Evolutionary conservation across 2,113 vertebrate genomes (phyloP).

Genomic region (Candoia aspera): DNA sequence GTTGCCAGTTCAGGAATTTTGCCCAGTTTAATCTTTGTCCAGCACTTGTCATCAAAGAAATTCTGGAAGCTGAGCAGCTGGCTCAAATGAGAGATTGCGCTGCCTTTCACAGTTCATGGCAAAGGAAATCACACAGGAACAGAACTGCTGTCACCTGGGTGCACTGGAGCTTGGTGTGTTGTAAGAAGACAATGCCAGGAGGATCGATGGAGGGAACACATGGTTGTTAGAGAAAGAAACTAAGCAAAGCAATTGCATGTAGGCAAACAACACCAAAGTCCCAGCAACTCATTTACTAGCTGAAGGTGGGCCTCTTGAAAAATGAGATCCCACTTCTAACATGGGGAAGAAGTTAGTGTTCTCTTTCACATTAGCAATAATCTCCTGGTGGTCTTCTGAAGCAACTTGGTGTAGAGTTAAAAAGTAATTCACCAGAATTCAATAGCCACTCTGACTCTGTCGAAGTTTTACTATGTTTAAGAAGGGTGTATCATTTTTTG

Average conservation of each 20-base stretch:
- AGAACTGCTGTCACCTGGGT: constrained; percentile 42
- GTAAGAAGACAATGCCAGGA: constrained; percentile 50
- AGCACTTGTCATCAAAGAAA: constrained; percentile 60
- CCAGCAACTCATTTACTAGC: constrained; percentile 23
- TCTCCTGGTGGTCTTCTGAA: not conserved
- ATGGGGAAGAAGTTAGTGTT: not conserved
- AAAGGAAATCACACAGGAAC: constrained; percentile 52
- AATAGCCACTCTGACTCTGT: not conserved
- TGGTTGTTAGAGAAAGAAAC: constrained; percentile 12
- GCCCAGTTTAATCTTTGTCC: constrained; percentile 68
- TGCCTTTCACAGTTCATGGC: constrained; percentile 37
- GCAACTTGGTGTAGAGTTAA: not conserved
- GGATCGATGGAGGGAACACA: constrained; percentile 28
- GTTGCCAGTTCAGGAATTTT: constrained; percentile 79
- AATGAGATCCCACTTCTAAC: constrained; percentile 24
- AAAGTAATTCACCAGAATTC: not conserved
- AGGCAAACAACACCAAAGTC: constrained; percentile 20
- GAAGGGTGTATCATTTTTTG: not conserved
- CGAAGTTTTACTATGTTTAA: not conserved
- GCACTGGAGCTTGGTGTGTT: constrained; percentile 34
- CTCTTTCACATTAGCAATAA: not conserved
- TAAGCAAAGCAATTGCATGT: constrained; percentile 41
- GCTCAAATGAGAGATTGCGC: constrained; percentile 56
- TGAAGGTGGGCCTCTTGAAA: constrained; percentile 19
- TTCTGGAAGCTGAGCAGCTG: constrained; percentile 65